A percentile compares a stretch with the other conserved stretches of the same genome.
Conservation (phyloP, 2,888 invertebrate genomes). For the Opisthograptis luteolata region DNA sequence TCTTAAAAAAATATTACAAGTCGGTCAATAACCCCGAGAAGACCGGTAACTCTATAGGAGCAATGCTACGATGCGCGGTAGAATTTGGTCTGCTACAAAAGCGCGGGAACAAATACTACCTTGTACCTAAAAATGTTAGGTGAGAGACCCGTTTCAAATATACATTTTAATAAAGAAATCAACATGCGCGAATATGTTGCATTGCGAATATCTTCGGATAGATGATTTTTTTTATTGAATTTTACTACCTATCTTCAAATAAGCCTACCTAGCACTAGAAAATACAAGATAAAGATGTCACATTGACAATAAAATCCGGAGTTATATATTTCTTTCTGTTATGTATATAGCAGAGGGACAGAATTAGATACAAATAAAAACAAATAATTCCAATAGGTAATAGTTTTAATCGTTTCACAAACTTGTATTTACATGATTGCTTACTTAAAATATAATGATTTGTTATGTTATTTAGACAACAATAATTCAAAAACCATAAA, state of each 20-base stretch:
- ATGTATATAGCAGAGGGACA: too few species aligned
- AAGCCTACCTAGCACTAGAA: too few species aligned
- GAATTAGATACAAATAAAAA: slow-evolving; percentile 18
- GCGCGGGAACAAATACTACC: slow-evolving; percentile 52
- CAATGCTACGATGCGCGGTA: slow-evolving; percentile 56
- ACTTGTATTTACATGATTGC: slow-evolving; percentile 82
- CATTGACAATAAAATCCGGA: too few species aligned
- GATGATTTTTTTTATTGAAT: too few species aligned
- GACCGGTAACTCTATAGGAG: slow-evolving; percentile 56
- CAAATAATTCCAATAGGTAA: slow-evolving; percentile 66
- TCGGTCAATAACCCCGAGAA: slow-evolving; percentile 44
- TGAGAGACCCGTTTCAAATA: too few species aligned
- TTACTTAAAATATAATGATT: slow-evolving; percentile 70
- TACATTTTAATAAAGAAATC: too few species aligned
- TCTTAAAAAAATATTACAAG: slow-evolving; percentile 57
- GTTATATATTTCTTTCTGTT: too few species aligned
- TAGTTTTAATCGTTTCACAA: slow-evolving; percentile 74
- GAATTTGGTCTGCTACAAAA: slow-evolving; percentile 64
- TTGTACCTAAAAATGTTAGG: slow-evolving; percentile 34
- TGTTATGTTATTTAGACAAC: slow-evolving; percentile 67
- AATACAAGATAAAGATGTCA: too few species aligned
- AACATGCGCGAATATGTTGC: too few species aligned
- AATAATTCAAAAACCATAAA: slow-evolving; percentile 72
- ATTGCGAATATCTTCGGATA: too few species aligned
- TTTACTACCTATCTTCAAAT: too few species aligned